Base-by-base conservation (phyloP, 2,797 vertebrate genomes). In the Acipenser transmontanus region DNA sequence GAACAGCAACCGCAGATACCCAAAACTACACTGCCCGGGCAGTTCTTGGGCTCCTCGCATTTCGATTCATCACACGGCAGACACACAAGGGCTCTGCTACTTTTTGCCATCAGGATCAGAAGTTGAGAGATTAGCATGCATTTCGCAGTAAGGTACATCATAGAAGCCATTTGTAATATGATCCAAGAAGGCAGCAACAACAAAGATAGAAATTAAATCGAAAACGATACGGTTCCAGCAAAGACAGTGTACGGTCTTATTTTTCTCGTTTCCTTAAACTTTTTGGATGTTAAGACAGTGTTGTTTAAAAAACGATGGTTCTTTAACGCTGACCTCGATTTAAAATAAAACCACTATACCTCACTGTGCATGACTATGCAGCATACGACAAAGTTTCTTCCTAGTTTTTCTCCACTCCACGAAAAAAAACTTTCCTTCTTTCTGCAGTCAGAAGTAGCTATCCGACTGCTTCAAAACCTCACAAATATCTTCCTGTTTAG, bases 1-100 rank as follows among this genome's bases (percentile, higher is more conserved):
- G 88, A 91, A 76, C 93, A 95, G 86, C 93, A 95, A 72, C 91
- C 73, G 84, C 93, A 95, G 79, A 95, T 90, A 6, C 91, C 93
- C 71, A 89, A 83, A 66, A 93, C 92, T 76, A 92, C 89, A 73
- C 91, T 91, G 17, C 93, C 93, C 8, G 86, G 85, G 81, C 93
- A 95, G 68, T 78, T 89, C 75, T 82, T 85, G 2, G 90, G 90
- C 71, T 93, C 93, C 73, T 94, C 93, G 79, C 93, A 95, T 77
- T 93, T 92, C 17, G 93, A 94, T 70, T 91, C 90, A 77, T 94
- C 92, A 76, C 93, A 95, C 59, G 91, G 93, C 72, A 95, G 78
- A 78, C 93, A 95, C 66, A 93, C 86, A 62, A 94, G 83, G 62
- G 92, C 92, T 72, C 87, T 82, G 66, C 84, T 80, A 68, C 82